Evolutionary conservation across 2,113 vertebrate genomes (phyloP).

Genomic region (Brachionichthys hirsutus): DNA sequence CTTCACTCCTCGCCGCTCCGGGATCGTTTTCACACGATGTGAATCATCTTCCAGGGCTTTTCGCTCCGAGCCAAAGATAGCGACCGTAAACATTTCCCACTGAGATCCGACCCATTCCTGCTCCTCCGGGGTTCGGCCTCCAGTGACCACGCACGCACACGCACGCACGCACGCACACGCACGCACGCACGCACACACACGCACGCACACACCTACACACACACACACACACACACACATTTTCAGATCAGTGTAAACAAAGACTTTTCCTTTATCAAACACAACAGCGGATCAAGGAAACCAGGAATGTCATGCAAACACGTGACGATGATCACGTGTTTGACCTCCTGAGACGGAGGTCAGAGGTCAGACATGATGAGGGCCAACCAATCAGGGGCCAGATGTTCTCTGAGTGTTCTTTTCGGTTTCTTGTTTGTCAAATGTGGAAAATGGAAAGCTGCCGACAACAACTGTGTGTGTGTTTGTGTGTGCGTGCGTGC

Average conservation of each 20-base stretch:
- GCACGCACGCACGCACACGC: conserved; percentile 3
- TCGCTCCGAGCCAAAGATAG: conserved; percentile 17
- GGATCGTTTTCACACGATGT: conserved; percentile 15
- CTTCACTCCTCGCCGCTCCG: too few species aligned
- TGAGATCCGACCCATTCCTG: conserved; percentile 11
- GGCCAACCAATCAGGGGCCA: too few species aligned
- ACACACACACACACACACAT: too few species aligned
- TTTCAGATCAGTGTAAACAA: too few species aligned
- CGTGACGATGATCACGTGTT: too few species aligned
- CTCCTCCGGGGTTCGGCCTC: conserved; percentile 19
- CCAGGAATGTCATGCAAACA: too few species aligned
- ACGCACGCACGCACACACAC: conserved; percentile 8
- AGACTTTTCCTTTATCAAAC: too few species aligned
- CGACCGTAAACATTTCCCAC: conserved; percentile 39
- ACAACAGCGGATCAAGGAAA: too few species aligned
- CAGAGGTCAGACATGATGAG: too few species aligned
- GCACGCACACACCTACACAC: background rate
- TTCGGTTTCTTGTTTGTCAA: background rate
- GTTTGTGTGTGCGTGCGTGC: conserved; percentile 4
- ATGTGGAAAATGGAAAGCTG: too few species aligned
- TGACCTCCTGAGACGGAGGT: too few species aligned
- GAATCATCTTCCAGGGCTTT: conserved; percentile 3
- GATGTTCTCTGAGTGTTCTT: background rate
- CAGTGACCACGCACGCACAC: conserved; percentile 12
- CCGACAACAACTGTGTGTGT: background rate